Conservation (phyloP, 2,797 vertebrate species). For the Chrosomus eos region DNA sequence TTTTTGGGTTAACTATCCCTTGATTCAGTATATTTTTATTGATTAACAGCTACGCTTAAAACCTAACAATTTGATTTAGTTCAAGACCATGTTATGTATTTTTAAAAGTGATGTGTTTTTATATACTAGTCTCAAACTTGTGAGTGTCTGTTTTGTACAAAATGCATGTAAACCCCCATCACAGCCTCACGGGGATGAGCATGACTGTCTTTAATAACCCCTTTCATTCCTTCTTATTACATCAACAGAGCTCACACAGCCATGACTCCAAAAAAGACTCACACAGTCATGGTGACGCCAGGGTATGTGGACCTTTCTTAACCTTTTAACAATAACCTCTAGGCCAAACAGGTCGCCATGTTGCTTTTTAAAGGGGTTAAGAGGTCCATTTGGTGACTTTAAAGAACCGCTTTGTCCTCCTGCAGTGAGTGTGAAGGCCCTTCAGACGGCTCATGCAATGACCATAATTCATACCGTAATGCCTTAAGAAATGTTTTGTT, state of each 20-base stretch:
- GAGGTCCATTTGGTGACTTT: constrained; percentile 34
- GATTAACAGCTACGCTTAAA: background rate
- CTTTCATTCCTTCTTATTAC: constrained; percentile 66
- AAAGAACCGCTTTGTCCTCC: background rate
- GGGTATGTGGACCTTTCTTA: constrained; percentile 71
- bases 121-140: background rate
- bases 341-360: background rate
- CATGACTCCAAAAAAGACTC: constrained; percentile 77
- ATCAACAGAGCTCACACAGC: constrained; percentile 72
- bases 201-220: constrained; percentile 70
- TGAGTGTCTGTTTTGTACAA: background rate
- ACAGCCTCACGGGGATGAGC: constrained; percentile 32
- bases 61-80: background rate
- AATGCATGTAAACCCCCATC: background rate
- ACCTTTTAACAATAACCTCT: constrained; percentile 49
- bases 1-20: background rate
- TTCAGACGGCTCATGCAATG: background rate
- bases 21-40: too few relatives aligned
- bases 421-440: constrained; percentile 12
- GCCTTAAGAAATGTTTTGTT: background rate
- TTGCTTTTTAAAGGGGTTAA: constrained; percentile 23
- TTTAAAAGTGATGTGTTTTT: constrained; percentile 4
- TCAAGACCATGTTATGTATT: background rate
- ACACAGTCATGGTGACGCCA: constrained; percentile 72
- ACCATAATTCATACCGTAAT: background rate